Evolutionary conservation across 1,140 invertebrate species (phyloP).

Genomic region (Lepidotrigona ventralis): DNA sequence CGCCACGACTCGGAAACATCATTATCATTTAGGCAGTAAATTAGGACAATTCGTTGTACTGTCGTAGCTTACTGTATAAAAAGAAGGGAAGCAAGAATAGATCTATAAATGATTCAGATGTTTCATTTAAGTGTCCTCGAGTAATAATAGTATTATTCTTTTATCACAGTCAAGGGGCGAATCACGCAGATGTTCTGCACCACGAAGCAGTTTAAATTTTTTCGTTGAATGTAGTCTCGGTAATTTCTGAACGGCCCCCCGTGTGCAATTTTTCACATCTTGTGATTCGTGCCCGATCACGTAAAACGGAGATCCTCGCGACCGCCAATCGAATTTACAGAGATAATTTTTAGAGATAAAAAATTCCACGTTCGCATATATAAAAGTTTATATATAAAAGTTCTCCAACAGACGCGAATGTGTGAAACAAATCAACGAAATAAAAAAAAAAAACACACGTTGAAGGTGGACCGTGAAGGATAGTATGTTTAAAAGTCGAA

Average conservation of each 20-base stretch:
- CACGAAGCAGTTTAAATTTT: slow-evolving; percentile 52
- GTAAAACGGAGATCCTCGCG: background rate
- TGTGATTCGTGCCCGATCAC: background rate
- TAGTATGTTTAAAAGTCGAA: background rate
- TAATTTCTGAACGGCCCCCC: background rate
- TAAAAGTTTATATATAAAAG: background rate
- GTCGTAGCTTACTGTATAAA: slow-evolving; percentile 47
- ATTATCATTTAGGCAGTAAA: slow-evolving; percentile 42
- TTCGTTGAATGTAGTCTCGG: background rate
- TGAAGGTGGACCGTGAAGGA: background rate
- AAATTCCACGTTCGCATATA: background rate
- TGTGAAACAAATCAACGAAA: background rate
- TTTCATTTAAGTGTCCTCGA: slow-evolving; percentile 63
- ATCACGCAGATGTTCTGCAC: slow-evolving; percentile 56
- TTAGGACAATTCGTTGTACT: slow-evolving; percentile 50
- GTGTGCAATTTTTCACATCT: slow-evolving; percentile 14
- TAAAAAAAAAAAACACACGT: background rate
- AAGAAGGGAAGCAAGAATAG: background rate
- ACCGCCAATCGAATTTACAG: background rate
- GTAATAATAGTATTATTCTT: slow-evolving; percentile 66
- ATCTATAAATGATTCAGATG: slow-evolving; percentile 40
- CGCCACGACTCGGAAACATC: slow-evolving; percentile 8
- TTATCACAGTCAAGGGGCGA: slow-evolving; percentile 78
- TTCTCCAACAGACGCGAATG: background rate
- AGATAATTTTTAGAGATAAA: background rate